Evolutionary conservation across 1,140 invertebrate genomes (phyloP).

Genomic region (Campoletis sonorensis): DNA sequence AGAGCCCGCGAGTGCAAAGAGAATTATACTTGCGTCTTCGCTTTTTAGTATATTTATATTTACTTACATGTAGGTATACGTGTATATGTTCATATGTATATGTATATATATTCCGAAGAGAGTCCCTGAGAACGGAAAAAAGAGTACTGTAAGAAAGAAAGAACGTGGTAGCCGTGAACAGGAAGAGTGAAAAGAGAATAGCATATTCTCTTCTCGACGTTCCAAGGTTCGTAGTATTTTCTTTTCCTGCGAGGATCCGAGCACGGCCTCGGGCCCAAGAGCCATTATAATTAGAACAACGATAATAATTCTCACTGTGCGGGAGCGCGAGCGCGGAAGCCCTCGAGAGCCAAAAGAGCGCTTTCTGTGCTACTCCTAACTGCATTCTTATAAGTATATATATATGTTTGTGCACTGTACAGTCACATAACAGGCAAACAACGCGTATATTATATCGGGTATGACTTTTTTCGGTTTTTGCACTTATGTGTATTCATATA

Average conservation of each 20-base stretch:
- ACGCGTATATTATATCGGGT: too few species aligned
- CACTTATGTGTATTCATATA: neutral
- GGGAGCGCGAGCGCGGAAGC: constrained; percentile 34
- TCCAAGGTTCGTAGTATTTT: constrained; percentile 38
- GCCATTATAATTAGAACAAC: constrained; percentile 59
- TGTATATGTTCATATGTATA: constrained; percentile 14
- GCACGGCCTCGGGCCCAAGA: constrained; percentile 38
- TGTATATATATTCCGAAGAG: constrained; percentile 14
- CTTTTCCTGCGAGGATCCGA: constrained; percentile 3
- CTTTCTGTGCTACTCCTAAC: neutral
- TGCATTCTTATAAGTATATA: neutral
- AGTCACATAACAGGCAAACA: neutral
- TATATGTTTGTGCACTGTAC: neutral
- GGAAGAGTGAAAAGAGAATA: constrained; percentile 39
- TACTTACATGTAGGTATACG: constrained; percentile 10
- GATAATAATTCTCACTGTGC: constrained; percentile 53
- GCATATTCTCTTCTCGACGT: constrained; percentile 43
- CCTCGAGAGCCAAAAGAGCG: constrained; percentile 36
- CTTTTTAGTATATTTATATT: constrained; percentile 1
- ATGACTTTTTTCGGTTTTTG: constrained; percentile 17
- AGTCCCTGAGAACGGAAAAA: constrained; percentile 22
- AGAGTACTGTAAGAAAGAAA: constrained; percentile 18
- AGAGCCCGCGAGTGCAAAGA: constrained; percentile 35
- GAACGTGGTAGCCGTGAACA: constrained; percentile 13
- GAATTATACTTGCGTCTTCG: constrained; percentile 9